Percentiles rank a stretch among this genome's conserved stretches.
These are phyloP conservation scores for Xiphorhynchus elegans DNA, from an alignment of 2,113 vertebrate genomes.

Conservation along the genomic window DNA sequence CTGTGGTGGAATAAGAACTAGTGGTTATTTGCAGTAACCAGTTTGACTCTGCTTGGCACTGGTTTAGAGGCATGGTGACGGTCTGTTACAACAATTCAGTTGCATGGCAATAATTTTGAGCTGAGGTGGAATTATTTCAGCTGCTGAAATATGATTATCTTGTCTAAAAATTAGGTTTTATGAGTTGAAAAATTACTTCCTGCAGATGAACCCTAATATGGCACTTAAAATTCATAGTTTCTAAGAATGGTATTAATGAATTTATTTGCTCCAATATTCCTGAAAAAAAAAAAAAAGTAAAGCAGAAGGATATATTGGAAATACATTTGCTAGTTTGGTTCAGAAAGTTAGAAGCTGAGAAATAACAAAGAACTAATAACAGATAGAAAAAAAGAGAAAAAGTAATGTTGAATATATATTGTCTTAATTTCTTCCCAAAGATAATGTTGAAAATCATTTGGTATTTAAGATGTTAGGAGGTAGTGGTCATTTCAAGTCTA, in stretches of 20 bases:
- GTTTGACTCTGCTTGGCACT: not conserved
- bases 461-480: not conserved
- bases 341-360: not conserved
- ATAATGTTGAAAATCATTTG: not conserved
- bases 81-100: not conserved
- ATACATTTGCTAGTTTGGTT: not conserved
- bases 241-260: not conserved
- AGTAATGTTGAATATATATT: not conserved
- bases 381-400: not conserved
- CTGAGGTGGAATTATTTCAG: not conserved
- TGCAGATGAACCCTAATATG: not conserved
- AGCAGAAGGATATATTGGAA: not conserved
- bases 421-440: not conserved
- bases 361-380: not conserved
- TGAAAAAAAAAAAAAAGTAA: not conserved
- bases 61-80: not conserved
- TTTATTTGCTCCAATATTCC: not conserved
- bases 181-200: not conserved
- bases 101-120: not conserved
- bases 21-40: not conserved
- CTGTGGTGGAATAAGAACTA: not conserved
- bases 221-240: not conserved
- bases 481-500: not conserved
- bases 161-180: not conserved
- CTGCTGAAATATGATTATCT: not conserved